Evolutionary conservation across 2,888 invertebrate genomes (phyloP).

Genomic region (Matsumyia berberina): DNA sequence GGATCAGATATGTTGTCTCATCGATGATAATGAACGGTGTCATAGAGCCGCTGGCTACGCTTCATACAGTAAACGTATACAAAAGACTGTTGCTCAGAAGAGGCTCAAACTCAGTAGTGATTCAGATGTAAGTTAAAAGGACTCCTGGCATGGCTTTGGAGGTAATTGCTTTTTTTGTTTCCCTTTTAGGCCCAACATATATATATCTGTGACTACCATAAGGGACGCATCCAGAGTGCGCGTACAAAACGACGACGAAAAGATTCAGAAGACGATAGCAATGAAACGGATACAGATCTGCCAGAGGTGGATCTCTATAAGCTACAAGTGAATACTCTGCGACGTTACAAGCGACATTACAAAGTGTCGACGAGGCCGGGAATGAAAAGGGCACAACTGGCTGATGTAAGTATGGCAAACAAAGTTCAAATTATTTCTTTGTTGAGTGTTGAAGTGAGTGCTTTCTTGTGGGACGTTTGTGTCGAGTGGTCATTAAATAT

Average conservation of each 20-base stretch:
- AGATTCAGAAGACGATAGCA: conserved; percentile 97
- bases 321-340: conserved; percentile 96
- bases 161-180: conserved; percentile 2
- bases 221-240: conserved; percentile 97
- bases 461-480: background rate
- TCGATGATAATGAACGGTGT: conserved; percentile 95
- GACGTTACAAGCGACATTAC: conserved; percentile 96
- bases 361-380: conserved; percentile 96
- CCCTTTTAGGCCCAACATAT: conserved; percentile 93
- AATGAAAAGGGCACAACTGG: conserved; percentile 96
- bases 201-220: conserved; percentile 98
- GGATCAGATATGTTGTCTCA: conserved; percentile 96
- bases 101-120: conserved; percentile 95
- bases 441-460: too few relatives aligned
- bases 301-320: conserved; percentile 97
- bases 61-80: conserved; percentile 97
- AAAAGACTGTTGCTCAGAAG: conserved; percentile 96
- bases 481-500: background rate
- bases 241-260: conserved; percentile 95
- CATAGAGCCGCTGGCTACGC: conserved; percentile 90
- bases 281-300: conserved; percentile 95
- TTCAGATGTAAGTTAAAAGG: conserved; percentile 85
- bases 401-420: conserved; percentile 92
- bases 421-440: background rate
- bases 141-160: background rate